Base-by-base conservation (phyloP, 2,888 invertebrate genomes). In the Chrysodeixis includens region DNA sequence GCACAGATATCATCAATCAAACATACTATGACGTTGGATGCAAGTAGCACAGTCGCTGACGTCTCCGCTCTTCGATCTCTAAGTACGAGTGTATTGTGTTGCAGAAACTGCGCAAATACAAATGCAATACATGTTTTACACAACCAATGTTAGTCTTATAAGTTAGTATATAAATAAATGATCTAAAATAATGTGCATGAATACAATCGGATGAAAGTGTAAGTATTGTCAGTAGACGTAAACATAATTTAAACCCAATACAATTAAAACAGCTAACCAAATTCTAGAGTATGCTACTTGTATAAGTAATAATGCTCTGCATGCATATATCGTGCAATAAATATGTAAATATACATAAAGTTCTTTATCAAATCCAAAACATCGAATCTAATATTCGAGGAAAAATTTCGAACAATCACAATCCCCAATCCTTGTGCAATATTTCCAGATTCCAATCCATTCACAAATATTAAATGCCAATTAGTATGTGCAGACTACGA, bases 21-120 rank as follows among this genome's bases (percentile, higher is more conserved):
- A 94, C 95, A 86, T 95, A 95, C 93, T 86, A 91, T 92, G 81
- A 87, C 76, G 91, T 88, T 72, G 91, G 90, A 79, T 92, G 93
- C 77, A 93, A 85, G 90, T 90, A 90, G 92, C 91, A 92, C 75
- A 89, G 87, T 78, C 91, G 90, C 71, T 83, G 90, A 66, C 92
- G 88, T 81, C 91, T 87, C 83, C 90, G 86, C 85, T 92, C 93
- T 84, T 93, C 91, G 76, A 93, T 89, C 82, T 92, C 92, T 94
- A 94, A 90, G 93, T 94, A 94, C 88, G 95, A 93, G 90, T 94
- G 94, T 90, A 92, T 92, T 93, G 93, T 90, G 90, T 92, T 88
- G 93, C 91, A 91, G 94, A 87, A 90, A 90, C 95, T 95, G 94
- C 89, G 87, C 80, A 93, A 90, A 92, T 88, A 89, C 85, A 90